Evolutionary conservation across 2,797 vertebrate species (phyloP).

Genomic region (Labroides dimidiatus): DNA sequence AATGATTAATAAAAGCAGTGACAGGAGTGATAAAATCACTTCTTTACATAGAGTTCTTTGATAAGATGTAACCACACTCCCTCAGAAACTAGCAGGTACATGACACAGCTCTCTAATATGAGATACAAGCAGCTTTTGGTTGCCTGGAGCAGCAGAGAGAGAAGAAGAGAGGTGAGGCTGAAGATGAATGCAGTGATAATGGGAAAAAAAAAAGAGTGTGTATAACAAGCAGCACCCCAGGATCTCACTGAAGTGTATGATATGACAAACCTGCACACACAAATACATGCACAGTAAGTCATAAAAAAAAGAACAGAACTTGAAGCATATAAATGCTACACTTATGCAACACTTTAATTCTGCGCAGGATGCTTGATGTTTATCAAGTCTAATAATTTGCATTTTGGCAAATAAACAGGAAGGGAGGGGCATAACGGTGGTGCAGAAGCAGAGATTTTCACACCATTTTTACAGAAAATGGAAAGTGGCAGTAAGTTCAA

Average conservation of each 20-base stretch:
- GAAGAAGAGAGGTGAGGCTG: slow-evolving; percentile 13
- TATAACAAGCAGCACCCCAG: background rate
- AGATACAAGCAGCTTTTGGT: background rate
- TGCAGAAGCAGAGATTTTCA: too few species aligned
- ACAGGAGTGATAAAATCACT: background rate
- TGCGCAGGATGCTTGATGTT: too few species aligned
- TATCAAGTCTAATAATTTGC: too few species aligned
- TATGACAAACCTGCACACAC: background rate
- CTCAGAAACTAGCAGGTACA: background rate
- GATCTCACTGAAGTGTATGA: background rate
- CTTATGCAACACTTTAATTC: too few species aligned
- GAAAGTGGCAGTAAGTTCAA: too few species aligned
- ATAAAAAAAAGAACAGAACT: too few species aligned
- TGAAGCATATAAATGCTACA: too few species aligned
- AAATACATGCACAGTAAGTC: background rate
- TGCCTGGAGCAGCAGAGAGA: background rate
- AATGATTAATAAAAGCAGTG: background rate
- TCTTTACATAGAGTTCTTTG: background rate
- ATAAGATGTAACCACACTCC: background rate
- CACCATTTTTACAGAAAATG: too few species aligned
- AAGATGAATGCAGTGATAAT: slow-evolving; percentile 34
- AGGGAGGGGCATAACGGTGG: too few species aligned
- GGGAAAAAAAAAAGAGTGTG: slow-evolving; percentile 47
- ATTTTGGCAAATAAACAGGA: too few species aligned
- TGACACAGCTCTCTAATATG: background rate